phyloP scores from a whole-genome alignment of 2,888 invertebrate species.

The Embidobia sp. region DNA sequence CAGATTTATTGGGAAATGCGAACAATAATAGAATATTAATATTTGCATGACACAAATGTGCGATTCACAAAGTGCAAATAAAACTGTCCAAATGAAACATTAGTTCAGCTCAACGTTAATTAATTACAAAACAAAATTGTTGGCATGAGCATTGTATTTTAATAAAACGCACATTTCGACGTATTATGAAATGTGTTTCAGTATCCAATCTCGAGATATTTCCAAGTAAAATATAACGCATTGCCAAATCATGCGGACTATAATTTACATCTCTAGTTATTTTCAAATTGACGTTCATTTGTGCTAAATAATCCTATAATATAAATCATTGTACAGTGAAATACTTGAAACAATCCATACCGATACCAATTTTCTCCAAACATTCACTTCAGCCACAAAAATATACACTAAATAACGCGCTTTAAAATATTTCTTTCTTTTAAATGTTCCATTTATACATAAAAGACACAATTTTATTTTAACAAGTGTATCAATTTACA shows the following conservation, averaged over 20 bases:
- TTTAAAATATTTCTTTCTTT: no score
- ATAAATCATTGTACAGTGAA: no score
- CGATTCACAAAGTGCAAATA: background rate
- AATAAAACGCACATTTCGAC: conserved; percentile 31
- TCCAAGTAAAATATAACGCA: conserved; percentile 5
- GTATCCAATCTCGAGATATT: conserved; percentile 8
- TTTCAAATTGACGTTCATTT: no score
- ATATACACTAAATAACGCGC: no score
- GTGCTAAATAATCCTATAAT: no score
- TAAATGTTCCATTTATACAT: no score
- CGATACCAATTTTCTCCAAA: no score
- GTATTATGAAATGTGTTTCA: conserved; percentile 30
- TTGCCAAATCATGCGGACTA: conserved; percentile 2
- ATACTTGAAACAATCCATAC: no score
- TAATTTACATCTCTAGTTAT: background rate
- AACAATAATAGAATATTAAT: conserved; percentile 12
- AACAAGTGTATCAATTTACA: no score
- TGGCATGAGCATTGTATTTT: conserved; percentile 24
- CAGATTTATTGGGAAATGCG: conserved; percentile 1
- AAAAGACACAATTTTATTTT: no score
- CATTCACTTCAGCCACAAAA: no score
- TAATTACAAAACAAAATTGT: conserved; percentile 27
- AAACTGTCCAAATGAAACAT: conserved; percentile 23
- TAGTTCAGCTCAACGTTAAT: background rate
- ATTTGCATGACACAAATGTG: background rate